A percentile compares a stretch with the other conserved stretches of the same genome.
Conservation (phyloP, 2,113 vertebrate genomes). For the Pogonocichla stellata region DNA sequence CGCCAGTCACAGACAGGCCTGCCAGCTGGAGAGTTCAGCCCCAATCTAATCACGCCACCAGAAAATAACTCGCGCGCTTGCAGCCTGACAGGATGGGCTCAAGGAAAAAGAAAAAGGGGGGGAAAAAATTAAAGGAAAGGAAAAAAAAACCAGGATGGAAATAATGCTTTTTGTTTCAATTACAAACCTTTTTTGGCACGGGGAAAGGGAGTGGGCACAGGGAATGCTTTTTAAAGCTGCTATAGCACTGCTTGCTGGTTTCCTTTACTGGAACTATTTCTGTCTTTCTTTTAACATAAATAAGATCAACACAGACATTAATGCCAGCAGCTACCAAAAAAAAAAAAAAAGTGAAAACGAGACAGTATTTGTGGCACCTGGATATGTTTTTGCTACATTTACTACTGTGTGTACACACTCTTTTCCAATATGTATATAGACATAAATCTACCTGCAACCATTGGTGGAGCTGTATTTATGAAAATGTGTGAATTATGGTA, state of each 20-base stretch:
- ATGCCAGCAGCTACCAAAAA: not conserved
- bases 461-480: not conserved
- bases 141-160: conserved; percentile 13
- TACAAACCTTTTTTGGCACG: conserved; percentile 27
- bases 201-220: not conserved
- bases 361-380: not conserved
- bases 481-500: not conserved
- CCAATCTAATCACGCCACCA: conserved; percentile 99
- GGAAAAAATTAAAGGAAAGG: not conserved
- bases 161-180: conserved; percentile 87
- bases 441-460: not conserved
- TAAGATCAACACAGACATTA: not conserved
- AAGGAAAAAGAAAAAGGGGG: conserved; percentile 48
- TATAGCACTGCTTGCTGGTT: conserved; percentile 32
- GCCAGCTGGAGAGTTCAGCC: conserved; percentile 99
- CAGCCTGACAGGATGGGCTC: conserved; percentile 88
- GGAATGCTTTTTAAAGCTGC: conserved; percentile 11
- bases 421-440: not conserved
- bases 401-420: not conserved
- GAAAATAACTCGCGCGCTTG: conserved; percentile 88
- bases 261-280: conserved; percentile 49
- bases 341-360: not conserved
- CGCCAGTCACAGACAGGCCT: conserved; percentile 98
- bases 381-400: not conserved
- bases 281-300: conserved; percentile 63